phyloP scores from a whole-genome alignment of 2,113 vertebrate species.

The Nansenia antarctica region DNA sequence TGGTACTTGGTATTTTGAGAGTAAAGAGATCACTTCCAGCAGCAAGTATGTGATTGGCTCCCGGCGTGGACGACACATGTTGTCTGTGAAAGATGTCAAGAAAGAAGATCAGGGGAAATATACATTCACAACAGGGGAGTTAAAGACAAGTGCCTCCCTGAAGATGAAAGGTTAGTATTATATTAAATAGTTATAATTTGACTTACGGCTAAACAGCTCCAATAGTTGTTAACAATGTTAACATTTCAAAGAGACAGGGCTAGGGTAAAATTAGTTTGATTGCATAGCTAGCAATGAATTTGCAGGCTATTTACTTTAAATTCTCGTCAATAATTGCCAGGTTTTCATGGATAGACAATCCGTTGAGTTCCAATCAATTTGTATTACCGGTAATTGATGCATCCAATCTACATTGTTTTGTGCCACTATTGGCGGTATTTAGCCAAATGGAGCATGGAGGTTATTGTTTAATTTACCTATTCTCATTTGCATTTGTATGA shows the following conservation, averaged over 20 bases:
- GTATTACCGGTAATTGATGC: too few species aligned
- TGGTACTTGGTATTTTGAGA: slow-evolving; percentile 90
- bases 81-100: slow-evolving; percentile 91
- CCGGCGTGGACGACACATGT: slow-evolving; percentile 88
- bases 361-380: too few species aligned
- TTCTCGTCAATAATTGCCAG: too few species aligned
- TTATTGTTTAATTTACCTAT: neutral
- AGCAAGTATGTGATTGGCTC: slow-evolving; percentile 86
- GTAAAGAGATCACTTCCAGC: slow-evolving; percentile 78
- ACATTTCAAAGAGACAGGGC: too few species aligned
- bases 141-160: slow-evolving; percentile 84
- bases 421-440: too few species aligned
- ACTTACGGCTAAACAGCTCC: neutral
- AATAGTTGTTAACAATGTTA: too few species aligned
- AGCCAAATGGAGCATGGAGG: too few species aligned
- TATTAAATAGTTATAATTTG: neutral
- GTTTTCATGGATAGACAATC: too few species aligned
- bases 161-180: slow-evolving; percentile 92
- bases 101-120: slow-evolving; percentile 97
- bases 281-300: too few species aligned
- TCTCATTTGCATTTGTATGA: neutral
- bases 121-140: slow-evolving; percentile 83
- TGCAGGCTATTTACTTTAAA: neutral
- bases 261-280: too few species aligned
- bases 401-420: too few species aligned